These are phyloP conservation scores for Cyclina sinensis DNA, from an alignment of 1,140 invertebrate genomes.

Conservation along the genomic window DNA sequence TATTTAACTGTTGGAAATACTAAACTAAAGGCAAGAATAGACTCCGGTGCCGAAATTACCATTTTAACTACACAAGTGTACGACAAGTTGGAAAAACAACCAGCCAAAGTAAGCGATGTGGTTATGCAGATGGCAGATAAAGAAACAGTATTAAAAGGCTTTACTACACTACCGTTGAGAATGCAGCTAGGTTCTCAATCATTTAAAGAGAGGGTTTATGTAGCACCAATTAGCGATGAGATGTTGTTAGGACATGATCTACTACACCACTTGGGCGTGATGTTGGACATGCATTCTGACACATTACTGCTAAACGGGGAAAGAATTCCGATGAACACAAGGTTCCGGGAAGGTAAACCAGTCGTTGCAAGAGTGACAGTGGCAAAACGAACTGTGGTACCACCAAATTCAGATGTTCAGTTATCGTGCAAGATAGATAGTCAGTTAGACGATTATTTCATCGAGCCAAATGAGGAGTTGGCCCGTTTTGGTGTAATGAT, in stretches of 20 bases:
- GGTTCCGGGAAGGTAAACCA: not conserved
- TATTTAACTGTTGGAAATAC: not conserved
- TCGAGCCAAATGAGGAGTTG: not conserved
- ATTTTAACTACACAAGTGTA: slow-evolving; percentile 9
- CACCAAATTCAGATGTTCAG: slow-evolving; percentile 31
- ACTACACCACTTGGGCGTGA: not conserved
- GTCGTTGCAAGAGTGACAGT: not conserved
- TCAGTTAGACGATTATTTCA: not conserved
- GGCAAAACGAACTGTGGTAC: slow-evolving; percentile 6
- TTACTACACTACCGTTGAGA: too few relatives aligned
- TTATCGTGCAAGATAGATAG: slow-evolving; percentile 20
- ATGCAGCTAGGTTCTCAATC: not conserved
- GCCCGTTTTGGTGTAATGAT: not conserved
- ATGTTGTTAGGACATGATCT: slow-evolving; percentile 5
- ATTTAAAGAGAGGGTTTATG: not conserved
- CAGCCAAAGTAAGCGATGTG: slow-evolving; percentile 13
- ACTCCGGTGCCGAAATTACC: slow-evolving; percentile 46
- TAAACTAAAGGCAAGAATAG: slow-evolving; percentile 18
- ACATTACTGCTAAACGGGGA: slow-evolving; percentile 4
- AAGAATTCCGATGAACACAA: not conserved
- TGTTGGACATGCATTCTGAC: not conserved
- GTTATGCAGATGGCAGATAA: too few relatives aligned
- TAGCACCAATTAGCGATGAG: slow-evolving; percentile 32
- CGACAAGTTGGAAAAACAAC: slow-evolving; percentile 12
- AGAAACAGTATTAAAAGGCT: too few relatives aligned